Evolutionary conservation across 2,888 invertebrate genomes (phyloP).

Genomic region (Eupeodes latifasciatus): DNA sequence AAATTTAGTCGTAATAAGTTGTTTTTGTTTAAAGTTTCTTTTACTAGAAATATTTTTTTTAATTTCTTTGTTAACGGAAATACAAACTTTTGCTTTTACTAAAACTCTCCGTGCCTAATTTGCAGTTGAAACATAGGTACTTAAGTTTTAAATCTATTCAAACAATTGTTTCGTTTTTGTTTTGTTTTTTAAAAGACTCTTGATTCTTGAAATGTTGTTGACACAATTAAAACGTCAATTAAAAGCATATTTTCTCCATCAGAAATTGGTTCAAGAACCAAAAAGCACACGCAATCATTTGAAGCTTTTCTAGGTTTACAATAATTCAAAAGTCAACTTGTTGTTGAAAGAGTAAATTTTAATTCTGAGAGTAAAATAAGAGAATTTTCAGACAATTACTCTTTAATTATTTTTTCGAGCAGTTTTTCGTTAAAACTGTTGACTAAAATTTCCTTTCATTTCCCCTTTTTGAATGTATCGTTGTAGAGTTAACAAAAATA

Average conservation of each 20-base stretch:
- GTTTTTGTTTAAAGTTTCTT: too few species aligned
- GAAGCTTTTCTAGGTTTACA: slow-evolving; percentile 6
- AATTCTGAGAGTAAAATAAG: background rate
- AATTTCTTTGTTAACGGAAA: too few species aligned
- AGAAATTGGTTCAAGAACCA: slow-evolving; percentile 5
- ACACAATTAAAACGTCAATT: background rate
- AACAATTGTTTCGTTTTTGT: too few species aligned
- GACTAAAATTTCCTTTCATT: background rate
- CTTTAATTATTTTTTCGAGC: slow-evolving; percentile 18
- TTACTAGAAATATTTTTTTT: too few species aligned
- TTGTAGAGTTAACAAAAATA: background rate
- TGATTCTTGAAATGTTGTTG: background rate
- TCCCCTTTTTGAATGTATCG: background rate
- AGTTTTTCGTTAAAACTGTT: slow-evolving; percentile 1
- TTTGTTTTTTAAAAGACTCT: background rate
- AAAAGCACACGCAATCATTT: background rate
- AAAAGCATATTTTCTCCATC: background rate
- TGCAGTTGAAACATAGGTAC: too few species aligned
- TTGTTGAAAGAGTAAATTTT: slow-evolving; percentile 1
- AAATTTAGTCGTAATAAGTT: too few species aligned
- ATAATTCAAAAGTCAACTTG: background rate
- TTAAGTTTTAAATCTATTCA: too few species aligned
- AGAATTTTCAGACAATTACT: background rate
- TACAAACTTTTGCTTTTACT: too few species aligned
- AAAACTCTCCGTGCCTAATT: too few species aligned